Percentiles rank a stretch among this genome's conserved stretches.
Conservation (phyloP, 2,888 invertebrate species). For the Myathropa florea region DNA sequence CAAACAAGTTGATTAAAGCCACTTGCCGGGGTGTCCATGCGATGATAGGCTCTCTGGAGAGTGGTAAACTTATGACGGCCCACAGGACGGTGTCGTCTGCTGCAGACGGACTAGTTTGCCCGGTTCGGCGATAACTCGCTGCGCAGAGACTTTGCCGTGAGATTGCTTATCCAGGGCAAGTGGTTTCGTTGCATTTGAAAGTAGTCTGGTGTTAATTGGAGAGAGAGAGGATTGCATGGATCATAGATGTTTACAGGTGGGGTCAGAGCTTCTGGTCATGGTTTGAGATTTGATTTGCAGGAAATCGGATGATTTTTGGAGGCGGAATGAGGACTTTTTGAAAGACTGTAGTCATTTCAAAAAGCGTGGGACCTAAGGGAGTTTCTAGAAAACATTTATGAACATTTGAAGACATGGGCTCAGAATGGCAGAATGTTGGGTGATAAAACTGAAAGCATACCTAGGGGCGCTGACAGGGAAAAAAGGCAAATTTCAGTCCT, state of each 20-base stretch:
- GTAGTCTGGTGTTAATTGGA: not conserved
- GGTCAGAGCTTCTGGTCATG: too few species aligned
- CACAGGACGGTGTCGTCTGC: not conserved
- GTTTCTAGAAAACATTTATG: too few species aligned
- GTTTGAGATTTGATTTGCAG: too few species aligned
- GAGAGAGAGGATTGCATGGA: not conserved
- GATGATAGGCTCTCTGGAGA: not conserved
- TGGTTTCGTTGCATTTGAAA: not conserved
- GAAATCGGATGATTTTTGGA: too few species aligned
- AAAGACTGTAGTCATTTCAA: too few species aligned
- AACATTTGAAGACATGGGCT: too few species aligned
- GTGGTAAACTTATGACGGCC: not conserved
- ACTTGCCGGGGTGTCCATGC: not conserved
- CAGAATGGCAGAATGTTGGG: too few species aligned
- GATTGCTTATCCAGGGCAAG: not conserved
- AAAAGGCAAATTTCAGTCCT: too few species aligned
- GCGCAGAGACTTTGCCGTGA: not conserved
- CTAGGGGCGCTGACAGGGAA: too few species aligned
- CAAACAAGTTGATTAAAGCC: constrained; percentile 36
- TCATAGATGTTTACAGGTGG: not conserved
- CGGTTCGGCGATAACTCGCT: not conserved
- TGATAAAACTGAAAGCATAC: too few species aligned
- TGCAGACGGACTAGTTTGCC: not conserved
- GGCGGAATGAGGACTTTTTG: too few species aligned
- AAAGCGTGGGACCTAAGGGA: too few species aligned